A percentile compares a stretch with the other conserved stretches of the same genome.
These are phyloP conservation scores for Xestia sexstrigata DNA, from an alignment of 2,888 invertebrate species.

Conservation along the genomic window DNA sequence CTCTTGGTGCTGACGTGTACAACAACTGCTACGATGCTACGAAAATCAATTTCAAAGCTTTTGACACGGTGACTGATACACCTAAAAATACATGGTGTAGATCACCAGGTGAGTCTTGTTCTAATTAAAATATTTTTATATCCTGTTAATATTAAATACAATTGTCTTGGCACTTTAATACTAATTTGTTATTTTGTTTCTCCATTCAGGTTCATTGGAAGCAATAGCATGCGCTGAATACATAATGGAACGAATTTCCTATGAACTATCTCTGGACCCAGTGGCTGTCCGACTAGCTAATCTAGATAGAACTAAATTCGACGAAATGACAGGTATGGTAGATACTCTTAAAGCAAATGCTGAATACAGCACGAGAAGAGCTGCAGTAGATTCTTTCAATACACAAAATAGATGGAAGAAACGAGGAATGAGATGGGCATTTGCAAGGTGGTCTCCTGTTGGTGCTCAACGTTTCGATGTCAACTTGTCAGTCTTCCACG, in stretches of 20 bases:
- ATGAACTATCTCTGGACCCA: slow-evolving; percentile 88
- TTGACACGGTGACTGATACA: slow-evolving; percentile 75
- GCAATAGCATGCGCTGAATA: slow-evolving; percentile 89
- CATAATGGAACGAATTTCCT: slow-evolving; percentile 92
- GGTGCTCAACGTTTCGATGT: slow-evolving; percentile 50
- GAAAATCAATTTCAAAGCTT: slow-evolving; percentile 72
- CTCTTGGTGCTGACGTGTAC: slow-evolving; percentile 55
- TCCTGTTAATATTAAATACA: background rate
- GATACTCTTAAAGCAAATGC: slow-evolving; percentile 88
- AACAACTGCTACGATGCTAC: slow-evolving; percentile 74
- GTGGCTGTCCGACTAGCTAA: slow-evolving; percentile 89
- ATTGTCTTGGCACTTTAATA: background rate
- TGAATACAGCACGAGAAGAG: slow-evolving; percentile 79
- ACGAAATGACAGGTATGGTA: slow-evolving; percentile 83
- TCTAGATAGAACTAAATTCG: slow-evolving; percentile 74
- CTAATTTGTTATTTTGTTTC: background rate
- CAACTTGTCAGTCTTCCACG: slow-evolving; percentile 59
- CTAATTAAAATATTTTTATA: background rate
- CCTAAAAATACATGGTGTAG: slow-evolving; percentile 77
- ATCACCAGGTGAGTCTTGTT: slow-evolving; percentile 72
- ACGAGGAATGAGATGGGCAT: slow-evolving; percentile 91
- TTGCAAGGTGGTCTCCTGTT: slow-evolving; percentile 90
- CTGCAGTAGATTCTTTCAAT: slow-evolving; percentile 89
- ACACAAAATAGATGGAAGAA: slow-evolving; percentile 93
- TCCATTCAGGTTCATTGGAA: slow-evolving; percentile 86